Percentiles rank a stretch among this genome's conserved stretches.
Evolutionary conservation across 2,888 invertebrate species (phyloP).

Genomic region (Eilema depressum): DNA sequence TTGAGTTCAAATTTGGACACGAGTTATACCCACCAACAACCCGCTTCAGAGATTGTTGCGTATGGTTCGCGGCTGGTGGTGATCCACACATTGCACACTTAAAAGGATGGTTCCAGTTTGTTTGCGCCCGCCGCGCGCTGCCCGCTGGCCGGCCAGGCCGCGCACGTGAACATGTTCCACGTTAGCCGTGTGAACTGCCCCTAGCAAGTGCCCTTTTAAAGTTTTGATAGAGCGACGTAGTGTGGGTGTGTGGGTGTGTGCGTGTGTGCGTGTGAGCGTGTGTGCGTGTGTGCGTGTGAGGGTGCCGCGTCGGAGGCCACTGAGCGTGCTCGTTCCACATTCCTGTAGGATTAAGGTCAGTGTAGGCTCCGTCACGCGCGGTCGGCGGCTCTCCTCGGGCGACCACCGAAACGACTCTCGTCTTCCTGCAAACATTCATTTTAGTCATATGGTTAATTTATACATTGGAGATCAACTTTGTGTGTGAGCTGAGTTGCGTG

Average conservation of each 20-base stretch:
- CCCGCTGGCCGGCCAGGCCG: too few species aligned
- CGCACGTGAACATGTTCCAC: constrained; percentile 22
- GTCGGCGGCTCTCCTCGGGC: not conserved
- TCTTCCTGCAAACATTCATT: constrained; percentile 2
- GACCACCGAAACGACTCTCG: not conserved
- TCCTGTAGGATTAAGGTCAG: constrained; percentile 80
- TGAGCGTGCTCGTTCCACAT: constrained; percentile 72
- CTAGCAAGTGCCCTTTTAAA: constrained; percentile 82
- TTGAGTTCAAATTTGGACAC: too few species aligned
- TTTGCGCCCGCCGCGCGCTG: too few species aligned
- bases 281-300: too few species aligned
- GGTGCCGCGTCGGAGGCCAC: constrained; percentile 40
- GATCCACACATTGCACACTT: too few species aligned
- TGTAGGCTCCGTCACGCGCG: constrained; percentile 33
- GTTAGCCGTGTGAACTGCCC: constrained; percentile 63
- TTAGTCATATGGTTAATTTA: not conserved
- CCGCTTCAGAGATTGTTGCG: too few species aligned
- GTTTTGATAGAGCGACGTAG: constrained; percentile 59
- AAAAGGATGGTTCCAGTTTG: too few species aligned
- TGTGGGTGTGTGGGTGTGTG: too few species aligned
- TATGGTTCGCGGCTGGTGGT: too few species aligned
- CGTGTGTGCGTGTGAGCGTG: too few species aligned
- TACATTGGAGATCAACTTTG: not conserved
- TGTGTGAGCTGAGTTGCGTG: not conserved
- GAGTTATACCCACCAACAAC: too few species aligned